Evolutionary conservation across 1,140 invertebrate species (phyloP).

Genomic region (Scaptomyza pallida): DNA sequence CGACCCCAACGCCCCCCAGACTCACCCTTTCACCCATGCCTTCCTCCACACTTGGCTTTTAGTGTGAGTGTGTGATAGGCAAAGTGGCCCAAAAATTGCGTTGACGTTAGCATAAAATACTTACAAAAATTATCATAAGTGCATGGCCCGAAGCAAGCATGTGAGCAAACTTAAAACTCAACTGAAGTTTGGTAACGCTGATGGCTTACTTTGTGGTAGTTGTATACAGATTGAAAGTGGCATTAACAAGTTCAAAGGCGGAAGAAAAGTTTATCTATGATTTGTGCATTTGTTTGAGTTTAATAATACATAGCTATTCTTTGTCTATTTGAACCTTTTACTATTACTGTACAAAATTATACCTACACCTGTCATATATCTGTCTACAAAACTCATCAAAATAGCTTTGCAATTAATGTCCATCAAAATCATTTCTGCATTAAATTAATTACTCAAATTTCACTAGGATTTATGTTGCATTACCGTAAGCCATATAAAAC

Average conservation of each 20-base stretch:
- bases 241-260: too few species aligned
- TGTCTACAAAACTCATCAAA: neutral
- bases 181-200: neutral
- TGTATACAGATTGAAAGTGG: too few species aligned
- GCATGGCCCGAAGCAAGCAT: slow-evolving; percentile 34
- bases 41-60: neutral
- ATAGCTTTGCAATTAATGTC: neutral
- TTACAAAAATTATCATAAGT: slow-evolving; percentile 68
- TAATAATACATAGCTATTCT: too few species aligned
- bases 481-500: neutral
- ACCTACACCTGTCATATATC: neutral
- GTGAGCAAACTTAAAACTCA: slow-evolving; percentile 4
- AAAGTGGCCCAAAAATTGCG: slow-evolving; percentile 53
- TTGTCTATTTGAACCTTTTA: too few species aligned
- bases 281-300: too few species aligned
- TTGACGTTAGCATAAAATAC: slow-evolving; percentile 60
- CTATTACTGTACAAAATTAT: too few species aligned
- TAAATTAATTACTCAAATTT: neutral
- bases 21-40: neutral
- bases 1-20: neutral
- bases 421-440: neutral
- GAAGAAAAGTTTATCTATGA: too few species aligned
- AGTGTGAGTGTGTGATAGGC: slow-evolving; percentile 43
- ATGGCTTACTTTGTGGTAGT: neutral
- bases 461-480: neutral